Percentiles rank a stretch among this genome's conserved stretches.
Conservation (phyloP, 2,113 vertebrate genomes). For the Nycticryphes semicollaris region DNA sequence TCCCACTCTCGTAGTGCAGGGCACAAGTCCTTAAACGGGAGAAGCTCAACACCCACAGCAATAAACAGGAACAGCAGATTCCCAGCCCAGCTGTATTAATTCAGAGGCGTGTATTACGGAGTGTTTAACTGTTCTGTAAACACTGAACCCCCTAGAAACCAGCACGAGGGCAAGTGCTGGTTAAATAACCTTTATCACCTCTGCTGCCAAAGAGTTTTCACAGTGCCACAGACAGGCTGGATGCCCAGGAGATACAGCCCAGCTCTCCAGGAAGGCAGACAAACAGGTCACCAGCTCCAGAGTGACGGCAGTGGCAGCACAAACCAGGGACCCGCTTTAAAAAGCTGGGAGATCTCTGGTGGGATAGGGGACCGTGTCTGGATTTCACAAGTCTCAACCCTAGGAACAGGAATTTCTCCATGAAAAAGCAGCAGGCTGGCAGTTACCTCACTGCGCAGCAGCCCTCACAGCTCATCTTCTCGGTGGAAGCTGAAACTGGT, state of each 20-base stretch:
- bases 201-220: not conserved
- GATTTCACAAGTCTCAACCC: not conserved
- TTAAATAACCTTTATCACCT: not conserved
- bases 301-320: not conserved
- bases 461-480: not conserved
- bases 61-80: not conserved
- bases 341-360: not conserved
- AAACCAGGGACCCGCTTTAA: not conserved
- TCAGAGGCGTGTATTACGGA: not conserved
- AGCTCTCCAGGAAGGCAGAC: not conserved
- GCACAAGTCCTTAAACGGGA: not conserved
- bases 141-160: not conserved
- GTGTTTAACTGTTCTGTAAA: constrained; percentile 24
- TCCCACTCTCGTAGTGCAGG: rapidly evolving
- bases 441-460: not conserved
- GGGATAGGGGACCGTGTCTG: not conserved
- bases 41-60: not conserved
- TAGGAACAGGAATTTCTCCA: not conserved
- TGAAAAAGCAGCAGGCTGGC: not conserved
- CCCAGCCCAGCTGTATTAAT: not conserved
- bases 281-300: not conserved
- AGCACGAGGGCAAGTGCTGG: not conserved
- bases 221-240: not conserved
- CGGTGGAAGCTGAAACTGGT: not conserved
- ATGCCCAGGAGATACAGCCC: not conserved